Percentiles rank a stretch among this genome's conserved stretches.
Conservation (phyloP, 2,797 vertebrate species). For the Sebastes melanostomus region DNA sequence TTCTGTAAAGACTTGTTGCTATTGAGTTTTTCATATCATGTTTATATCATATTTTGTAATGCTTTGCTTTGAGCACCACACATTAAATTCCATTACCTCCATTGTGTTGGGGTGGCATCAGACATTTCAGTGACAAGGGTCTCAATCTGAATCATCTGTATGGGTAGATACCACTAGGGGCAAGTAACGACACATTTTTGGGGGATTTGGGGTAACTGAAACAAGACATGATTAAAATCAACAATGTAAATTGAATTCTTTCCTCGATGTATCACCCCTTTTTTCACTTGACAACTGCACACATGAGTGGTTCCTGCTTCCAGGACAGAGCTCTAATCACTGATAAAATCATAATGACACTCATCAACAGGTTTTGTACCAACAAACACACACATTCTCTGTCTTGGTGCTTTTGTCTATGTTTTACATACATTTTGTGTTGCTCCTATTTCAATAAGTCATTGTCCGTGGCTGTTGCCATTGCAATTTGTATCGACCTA, state of each 20-base stretch:
- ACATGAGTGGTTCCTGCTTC: not conserved
- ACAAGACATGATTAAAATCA: not conserved
- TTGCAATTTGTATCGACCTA: not conserved
- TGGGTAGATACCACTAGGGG: not conserved
- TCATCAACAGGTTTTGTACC: not conserved
- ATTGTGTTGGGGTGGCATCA: not conserved
- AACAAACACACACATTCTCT: not conserved
- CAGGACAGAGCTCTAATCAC: not conserved
- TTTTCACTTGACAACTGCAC: not conserved
- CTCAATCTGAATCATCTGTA: not conserved
- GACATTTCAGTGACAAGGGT: not conserved
- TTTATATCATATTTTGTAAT: not conserved
- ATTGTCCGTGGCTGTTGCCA: not conserved
- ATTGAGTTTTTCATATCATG: not conserved
- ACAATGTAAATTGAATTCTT: not conserved
- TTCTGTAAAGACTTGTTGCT: not conserved
- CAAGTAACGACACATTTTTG: not conserved
- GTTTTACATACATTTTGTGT: not conserved
- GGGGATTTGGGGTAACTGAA: not conserved
- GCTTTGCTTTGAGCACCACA: not conserved
- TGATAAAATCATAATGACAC: not conserved
- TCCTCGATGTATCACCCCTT: not conserved
- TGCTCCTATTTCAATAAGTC: not conserved
- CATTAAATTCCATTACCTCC: not conserved
- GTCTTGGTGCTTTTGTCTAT: not conserved